Base-by-base conservation (phyloP, 2,888 invertebrate genomes). In the Diabrotica balteata region DNA sequence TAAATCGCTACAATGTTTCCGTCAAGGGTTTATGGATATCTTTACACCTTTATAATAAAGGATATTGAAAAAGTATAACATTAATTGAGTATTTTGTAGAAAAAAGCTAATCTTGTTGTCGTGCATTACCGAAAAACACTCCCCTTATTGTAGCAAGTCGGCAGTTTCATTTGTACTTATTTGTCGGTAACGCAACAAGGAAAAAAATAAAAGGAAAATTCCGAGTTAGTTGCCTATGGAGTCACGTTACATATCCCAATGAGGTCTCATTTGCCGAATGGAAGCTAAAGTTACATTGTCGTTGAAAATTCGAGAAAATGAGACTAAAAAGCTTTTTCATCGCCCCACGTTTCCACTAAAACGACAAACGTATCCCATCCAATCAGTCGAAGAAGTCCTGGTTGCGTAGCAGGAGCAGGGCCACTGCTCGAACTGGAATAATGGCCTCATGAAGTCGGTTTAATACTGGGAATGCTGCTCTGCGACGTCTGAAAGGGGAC, bases 301-400 rank as follows among this genome's bases (percentile, higher is more conserved):
- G 62, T 62, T 57, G 51, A 52, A 65, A 67, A 67, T 58, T 62
- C 62, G 47, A 58, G 63, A 32, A 63, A 67, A 67, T 67, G 62
- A 53, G 53, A 58, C 58, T 67, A 59, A 63, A 67, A 63, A 63
- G 67, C 54, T 53, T 67, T 67, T 64, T 50, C 49, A 49, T 59
- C 58, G 63, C 53, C 44, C 17, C 67, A 49, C 59, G 63, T 63
- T 59, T 57, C 17, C 49, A 11, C n/a, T 46, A 49, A 52, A 63
- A 67, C 58, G 49, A 59, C 49, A 63, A 62, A 57, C 58, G 62
- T 59, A 47, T 54, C 22, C 63, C 59, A 63, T 67, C 67, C 67
- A 67, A 67, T 67, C 67, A 67, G 54, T 67, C 59, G 57, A 62
- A 62, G 58, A 53, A 57, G 58, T 63, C 47, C 47, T 47, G 9